Base-by-base conservation (phyloP, 2,113 vertebrate species). In the Heterochromis multidens region DNA sequence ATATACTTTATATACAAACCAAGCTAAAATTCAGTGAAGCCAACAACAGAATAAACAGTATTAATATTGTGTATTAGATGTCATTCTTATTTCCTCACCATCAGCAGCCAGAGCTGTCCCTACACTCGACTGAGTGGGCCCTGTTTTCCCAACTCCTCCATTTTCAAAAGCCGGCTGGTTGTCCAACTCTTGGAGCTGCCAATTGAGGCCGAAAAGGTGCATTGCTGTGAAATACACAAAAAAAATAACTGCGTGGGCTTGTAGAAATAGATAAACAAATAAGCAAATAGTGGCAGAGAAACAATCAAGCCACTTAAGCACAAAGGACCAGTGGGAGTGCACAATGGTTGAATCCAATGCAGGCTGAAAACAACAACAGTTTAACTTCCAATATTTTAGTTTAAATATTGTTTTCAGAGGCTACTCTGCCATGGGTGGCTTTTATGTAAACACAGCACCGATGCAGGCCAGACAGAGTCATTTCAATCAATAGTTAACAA, bases 151-250 rank as follows among this genome's bases (percentile, higher is more conserved):
- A 95, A 97, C 97, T 88, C 88, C 95, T 90, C 98, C 98, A 29
- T 99, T 99, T 93, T 99, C 98, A 95, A 99, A 99, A 10, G 97
- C 97, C 93, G 91, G 94, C 87, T 98, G 97, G 91, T 97, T 97
- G 95, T 98, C 97, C 88, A 97, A 97, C 95, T 99, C 97, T 92
- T 98, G 98, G 78, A 99, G 96, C 94, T 99, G 98, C 98, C 98
- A 99, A 89, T 98, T 99, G 95, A 99, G 97, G 95, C 98, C 98
- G 94, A 99, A 98, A 23, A 99, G 97, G 95, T 99, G 97, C 97
- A 99, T 99, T 90, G 97, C 98, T 99, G 95, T 87, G 94, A 95
- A 92, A 91, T 89, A 96, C 88, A 91, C 85, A 79, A 90, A 77
- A 82, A 65, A 82, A 91, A 85, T 83, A 81, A 33, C 57, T 81